phyloP scores from a whole-genome alignment of 1,140 invertebrate species.

The Aradophagus sp. region DNA sequence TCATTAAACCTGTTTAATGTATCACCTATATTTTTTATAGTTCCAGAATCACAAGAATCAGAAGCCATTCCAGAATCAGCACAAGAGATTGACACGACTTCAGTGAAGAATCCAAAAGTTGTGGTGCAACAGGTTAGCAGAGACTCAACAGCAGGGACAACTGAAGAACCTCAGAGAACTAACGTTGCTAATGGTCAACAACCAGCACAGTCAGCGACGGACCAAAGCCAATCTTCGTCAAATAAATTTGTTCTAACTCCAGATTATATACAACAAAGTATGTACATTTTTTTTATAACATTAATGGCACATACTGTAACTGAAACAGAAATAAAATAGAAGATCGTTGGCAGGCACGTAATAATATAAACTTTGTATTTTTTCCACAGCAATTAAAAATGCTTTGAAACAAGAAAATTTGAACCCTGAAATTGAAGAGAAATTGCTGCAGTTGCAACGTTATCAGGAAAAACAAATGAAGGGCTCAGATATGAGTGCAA shows the following conservation, averaged over 20 bases:
- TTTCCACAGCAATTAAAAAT: constrained; percentile 86
- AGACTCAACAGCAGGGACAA: constrained; percentile 52
- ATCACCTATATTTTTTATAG: no score
- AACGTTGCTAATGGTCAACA: constrained; percentile 72
- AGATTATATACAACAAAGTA: constrained; percentile 92
- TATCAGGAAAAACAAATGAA: constrained; percentile 90
- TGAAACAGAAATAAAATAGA: no score
- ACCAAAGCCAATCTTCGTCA: constrained; percentile 63
- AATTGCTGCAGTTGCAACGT: constrained; percentile 89
- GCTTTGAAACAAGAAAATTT: constrained; percentile 90
- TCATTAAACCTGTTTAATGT: no score
- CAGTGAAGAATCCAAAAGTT: constrained; percentile 68
- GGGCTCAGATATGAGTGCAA: constrained; percentile 66
- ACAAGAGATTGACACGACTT: constrained; percentile 46
- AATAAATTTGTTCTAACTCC: constrained; percentile 90
- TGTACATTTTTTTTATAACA: constrained; percentile 65
- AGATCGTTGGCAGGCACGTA: no score
- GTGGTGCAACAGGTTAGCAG: constrained; percentile 62
- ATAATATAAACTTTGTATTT: no score
- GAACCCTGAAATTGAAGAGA: constrained; percentile 95
- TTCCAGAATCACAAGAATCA: constrained; percentile 26
- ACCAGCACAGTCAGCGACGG: constrained; percentile 68
- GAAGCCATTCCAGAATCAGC: constrained; percentile 56
- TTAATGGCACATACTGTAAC: no score
- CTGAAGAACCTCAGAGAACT: constrained; percentile 66